Percentiles rank a stretch among this genome's conserved stretches.
Evolutionary conservation across 2,888 invertebrate species (phyloP).

Genomic region (Helicoverpa assulta): DNA sequence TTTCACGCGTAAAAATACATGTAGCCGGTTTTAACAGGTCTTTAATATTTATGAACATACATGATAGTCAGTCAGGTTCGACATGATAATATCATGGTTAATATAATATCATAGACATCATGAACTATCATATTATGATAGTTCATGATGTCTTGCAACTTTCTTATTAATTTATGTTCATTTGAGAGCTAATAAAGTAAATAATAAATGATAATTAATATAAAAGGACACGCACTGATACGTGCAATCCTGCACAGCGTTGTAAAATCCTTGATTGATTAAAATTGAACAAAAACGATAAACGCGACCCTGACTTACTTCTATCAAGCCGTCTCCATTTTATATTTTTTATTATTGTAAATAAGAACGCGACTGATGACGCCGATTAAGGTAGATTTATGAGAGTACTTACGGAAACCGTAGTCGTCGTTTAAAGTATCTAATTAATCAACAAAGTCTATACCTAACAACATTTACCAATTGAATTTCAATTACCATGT

Average conservation of each 20-base stretch:
- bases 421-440: conserved; percentile 31
- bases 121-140: too few species aligned
- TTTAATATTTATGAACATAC: too few species aligned
- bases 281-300: conserved; percentile 33
- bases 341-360: conserved; percentile 47
- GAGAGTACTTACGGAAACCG: conserved; percentile 29
- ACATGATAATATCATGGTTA: too few species aligned
- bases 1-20: conserved; percentile 17
- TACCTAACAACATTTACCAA: conserved; percentile 5
- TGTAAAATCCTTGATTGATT: conserved; percentile 8
- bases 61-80: too few species aligned
- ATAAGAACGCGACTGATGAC: conserved; percentile 45
- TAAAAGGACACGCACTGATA: conserved; percentile 13
- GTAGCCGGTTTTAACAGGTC: not conserved
- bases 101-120: too few species aligned
- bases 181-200: too few species aligned
- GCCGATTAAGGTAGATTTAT: conserved; percentile 41
- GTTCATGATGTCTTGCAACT: too few species aligned
- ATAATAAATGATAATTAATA: conserved; percentile 7
- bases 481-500: conserved; percentile 19
- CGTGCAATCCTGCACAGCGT: conserved; percentile 11
- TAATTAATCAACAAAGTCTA: conserved; percentile 26
- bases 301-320: conserved; percentile 54
- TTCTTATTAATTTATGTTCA: not conserved
- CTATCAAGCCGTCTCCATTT: conserved; percentile 22